These are phyloP conservation scores for Zalophus californianus DNA, from an alignment of 2,797 vertebrate species.

Conservation along the genomic window DNA sequence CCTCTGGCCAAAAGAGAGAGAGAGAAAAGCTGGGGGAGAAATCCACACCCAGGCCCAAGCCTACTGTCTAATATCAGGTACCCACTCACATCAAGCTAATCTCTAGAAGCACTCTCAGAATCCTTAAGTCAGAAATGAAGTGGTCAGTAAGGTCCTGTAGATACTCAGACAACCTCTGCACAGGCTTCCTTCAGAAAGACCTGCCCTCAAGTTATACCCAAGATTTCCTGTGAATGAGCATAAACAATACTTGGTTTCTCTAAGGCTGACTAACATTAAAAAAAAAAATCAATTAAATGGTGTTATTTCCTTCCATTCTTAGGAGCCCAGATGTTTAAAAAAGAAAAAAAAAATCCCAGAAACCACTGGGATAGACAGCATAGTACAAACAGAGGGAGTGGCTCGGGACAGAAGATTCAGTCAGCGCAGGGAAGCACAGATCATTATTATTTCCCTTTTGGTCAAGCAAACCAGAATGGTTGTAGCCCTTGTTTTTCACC, in stretches of 20 bases:
- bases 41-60: not conserved
- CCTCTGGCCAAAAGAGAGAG: not conserved
- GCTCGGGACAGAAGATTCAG: not conserved
- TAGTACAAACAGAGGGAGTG: not conserved
- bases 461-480: slow-evolving; percentile 38
- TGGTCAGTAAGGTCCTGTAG: not conserved
- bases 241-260: slow-evolving; percentile 1
- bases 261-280: not conserved
- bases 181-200: not conserved
- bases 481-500: not conserved
- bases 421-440: not conserved
- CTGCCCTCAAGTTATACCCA: not conserved
- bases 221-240: not conserved
- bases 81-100: not conserved
- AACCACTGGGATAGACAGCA: not conserved
- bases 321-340: not conserved
- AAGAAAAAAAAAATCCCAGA: not conserved
- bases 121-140: not conserved
- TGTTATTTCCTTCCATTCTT: slow-evolving; percentile 18
- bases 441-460: not conserved
- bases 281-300: not conserved
- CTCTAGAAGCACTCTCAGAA: not conserved
- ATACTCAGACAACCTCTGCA: not conserved
- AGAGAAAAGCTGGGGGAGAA: not conserved
- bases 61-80: not conserved